Percentiles rank a stretch among this genome's conserved stretches.
These are phyloP conservation scores for Chunga burmeisteri DNA, from an alignment of 2,113 vertebrate genomes.

Conservation along the genomic window DNA sequence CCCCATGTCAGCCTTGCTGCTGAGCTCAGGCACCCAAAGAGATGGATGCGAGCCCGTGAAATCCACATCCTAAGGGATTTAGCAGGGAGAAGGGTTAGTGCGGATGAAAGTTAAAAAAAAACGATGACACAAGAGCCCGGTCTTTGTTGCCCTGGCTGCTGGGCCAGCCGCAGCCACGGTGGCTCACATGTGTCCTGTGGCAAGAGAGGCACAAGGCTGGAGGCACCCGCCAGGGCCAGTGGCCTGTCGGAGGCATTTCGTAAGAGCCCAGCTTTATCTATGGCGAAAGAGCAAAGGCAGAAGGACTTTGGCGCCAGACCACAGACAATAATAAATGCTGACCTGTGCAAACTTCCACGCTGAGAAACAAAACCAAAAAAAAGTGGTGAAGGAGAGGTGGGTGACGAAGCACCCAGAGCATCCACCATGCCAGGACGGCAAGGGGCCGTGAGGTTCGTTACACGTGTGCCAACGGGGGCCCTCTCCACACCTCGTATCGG, in stretches of 20 bases:
- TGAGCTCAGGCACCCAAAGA: neutral
- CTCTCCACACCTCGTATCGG: neutral
- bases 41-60: neutral
- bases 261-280: neutral
- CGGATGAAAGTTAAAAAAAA: neutral
- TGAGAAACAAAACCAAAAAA: neutral
- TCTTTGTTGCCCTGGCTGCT: neutral
- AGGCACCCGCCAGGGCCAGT: neutral
- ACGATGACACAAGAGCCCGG: accelerated
- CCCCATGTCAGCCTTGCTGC: neutral
- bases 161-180: conserved; percentile 29
- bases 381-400: neutral
- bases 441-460: neutral
- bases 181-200: neutral
- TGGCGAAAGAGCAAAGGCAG: neutral
- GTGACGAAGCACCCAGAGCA: neutral
- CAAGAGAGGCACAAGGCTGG: neutral
- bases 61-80: neutral
- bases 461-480: neutral
- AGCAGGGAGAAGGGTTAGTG: neutral
- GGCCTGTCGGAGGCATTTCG: accelerated
- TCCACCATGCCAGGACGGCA: neutral
- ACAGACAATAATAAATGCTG: neutral
- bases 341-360: neutral
- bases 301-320: neutral